phyloP scores from a whole-genome alignment of 2,888 invertebrate species.

The Anorthoa munda region DNA sequence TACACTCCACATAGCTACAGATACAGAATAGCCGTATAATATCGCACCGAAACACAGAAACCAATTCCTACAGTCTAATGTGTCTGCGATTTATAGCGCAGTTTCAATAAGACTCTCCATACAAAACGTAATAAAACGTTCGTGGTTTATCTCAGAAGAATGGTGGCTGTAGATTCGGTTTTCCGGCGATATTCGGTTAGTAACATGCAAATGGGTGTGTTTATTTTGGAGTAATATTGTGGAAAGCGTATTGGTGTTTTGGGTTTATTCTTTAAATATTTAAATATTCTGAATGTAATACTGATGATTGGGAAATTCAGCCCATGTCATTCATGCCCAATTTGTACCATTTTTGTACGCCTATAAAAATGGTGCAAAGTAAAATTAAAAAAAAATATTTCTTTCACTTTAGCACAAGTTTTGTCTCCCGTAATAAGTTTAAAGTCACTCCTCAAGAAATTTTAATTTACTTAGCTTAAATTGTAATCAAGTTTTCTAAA shows the following conservation, averaged over 20 bases:
- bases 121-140: conserved; percentile 57
- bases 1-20: conserved; percentile 7
- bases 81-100: conserved; percentile 68
- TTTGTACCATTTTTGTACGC: too few relatives aligned
- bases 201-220: conserved; percentile 37
- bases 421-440: too few relatives aligned
- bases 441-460: too few relatives aligned
- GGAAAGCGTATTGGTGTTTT: conserved; percentile 17
- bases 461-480: too few relatives aligned
- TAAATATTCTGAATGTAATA: too few relatives aligned
- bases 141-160: conserved; percentile 54
- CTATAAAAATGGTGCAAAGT: too few relatives aligned
- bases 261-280: too few relatives aligned
- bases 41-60: conserved; percentile 40
- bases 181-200: conserved; percentile 14
- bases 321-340: too few relatives aligned
- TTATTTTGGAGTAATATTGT: conserved; percentile 26
- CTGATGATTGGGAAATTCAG: too few relatives aligned
- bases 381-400: too few relatives aligned
- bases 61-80: conserved; percentile 63
- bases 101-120: conserved; percentile 60
- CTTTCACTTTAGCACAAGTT: too few relatives aligned
- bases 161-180: conserved; percentile 36
- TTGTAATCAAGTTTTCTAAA: too few relatives aligned
- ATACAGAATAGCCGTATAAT: conserved; percentile 38